Conservation (phyloP, 2,888 invertebrate species). For the Dromius quadrimaculatus region DNA sequence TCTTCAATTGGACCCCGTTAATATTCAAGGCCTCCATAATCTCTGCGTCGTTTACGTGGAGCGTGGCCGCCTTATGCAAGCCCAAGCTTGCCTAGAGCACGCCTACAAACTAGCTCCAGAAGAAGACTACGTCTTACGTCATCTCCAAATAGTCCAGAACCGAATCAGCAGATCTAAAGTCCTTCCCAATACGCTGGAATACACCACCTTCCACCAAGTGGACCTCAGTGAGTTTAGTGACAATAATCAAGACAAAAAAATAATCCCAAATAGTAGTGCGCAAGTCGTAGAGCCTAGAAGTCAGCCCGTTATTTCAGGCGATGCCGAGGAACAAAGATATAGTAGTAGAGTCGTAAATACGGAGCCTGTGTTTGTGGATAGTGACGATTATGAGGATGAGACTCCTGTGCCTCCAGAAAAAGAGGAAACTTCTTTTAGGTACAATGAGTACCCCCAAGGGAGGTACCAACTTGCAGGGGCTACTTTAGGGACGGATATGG, state of each 20-base stretch:
- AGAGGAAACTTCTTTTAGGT: not conserved
- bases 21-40: slow-evolving; percentile 95
- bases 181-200: slow-evolving; percentile 61
- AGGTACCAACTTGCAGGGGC: slow-evolving; percentile 50
- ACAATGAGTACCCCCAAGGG: slow-evolving; percentile 26
- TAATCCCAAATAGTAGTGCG: slow-evolving; percentile 53
- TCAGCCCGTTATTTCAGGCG: slow-evolving; percentile 64
- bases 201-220: slow-evolving; percentile 63
- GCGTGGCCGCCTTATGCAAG: slow-evolving; percentile 85
- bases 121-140: slow-evolving; percentile 92
- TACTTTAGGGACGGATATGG: slow-evolving; percentile 62
- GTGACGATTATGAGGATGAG: slow-evolving; percentile 61
- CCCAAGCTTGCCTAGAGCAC: slow-evolving; percentile 85
- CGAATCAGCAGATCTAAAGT: slow-evolving; percentile 68
- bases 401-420: not conserved
- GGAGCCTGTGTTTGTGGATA: slow-evolving; percentile 66
- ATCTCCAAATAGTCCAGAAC: slow-evolving; percentile 88
- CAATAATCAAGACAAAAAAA: slow-evolving; percentile 58
- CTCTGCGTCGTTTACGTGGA: slow-evolving; percentile 97
- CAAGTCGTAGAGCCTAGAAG: slow-evolving; percentile 53
- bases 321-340: slow-evolving; percentile 64
- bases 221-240: slow-evolving; percentile 64
- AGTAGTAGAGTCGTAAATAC: slow-evolving; percentile 66
- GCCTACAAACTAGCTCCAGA: slow-evolving; percentile 87
- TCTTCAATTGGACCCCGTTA: slow-evolving; percentile 86